phyloP scores from a whole-genome alignment of 2,797 vertebrate species.

The Cygnus olor region DNA sequence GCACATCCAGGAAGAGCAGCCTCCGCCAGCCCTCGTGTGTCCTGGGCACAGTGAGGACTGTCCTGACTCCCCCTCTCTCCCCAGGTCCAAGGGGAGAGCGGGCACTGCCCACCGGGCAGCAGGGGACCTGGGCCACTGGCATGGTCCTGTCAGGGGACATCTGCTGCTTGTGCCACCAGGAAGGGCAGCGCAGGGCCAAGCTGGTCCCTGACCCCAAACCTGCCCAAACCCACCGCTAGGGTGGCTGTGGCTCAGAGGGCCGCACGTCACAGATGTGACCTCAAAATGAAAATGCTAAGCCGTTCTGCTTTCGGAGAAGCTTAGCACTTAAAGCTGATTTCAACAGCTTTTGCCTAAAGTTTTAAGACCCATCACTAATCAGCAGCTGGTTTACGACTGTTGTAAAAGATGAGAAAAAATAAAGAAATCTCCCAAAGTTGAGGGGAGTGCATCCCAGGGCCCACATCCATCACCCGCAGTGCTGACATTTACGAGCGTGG shows the following conservation, averaged over 20 bases:
- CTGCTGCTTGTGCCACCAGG: neutral
- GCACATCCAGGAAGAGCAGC: neutral
- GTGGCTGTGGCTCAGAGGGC: accelerated
- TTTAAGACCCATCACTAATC: slow-evolving; percentile 67
- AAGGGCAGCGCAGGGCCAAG: neutral
- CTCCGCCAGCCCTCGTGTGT: accelerated
- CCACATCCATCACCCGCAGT: neutral
- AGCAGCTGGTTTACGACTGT: slow-evolving; percentile 64
- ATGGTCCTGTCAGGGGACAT: neutral
- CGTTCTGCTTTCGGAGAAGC: slow-evolving; percentile 11
- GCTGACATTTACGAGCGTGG: neutral
- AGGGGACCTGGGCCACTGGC: accelerated
- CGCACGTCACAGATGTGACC: neutral
- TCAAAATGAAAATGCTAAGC: slow-evolving; percentile 18
- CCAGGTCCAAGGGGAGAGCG: accelerated
- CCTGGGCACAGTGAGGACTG: neutral
- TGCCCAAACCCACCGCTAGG: neutral
- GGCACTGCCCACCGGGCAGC: neutral
- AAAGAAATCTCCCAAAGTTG: neutral
- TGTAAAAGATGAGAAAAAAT: slow-evolving; percentile 62
- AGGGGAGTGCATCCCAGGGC: neutral
- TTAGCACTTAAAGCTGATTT: slow-evolving; percentile 64
- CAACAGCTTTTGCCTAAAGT: slow-evolving; percentile 69
- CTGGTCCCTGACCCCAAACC: neutral
- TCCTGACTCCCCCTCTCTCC: neutral